Evolutionary conservation across 2,113 vertebrate species (phyloP).

Genomic region (Clarias magur): DNA sequence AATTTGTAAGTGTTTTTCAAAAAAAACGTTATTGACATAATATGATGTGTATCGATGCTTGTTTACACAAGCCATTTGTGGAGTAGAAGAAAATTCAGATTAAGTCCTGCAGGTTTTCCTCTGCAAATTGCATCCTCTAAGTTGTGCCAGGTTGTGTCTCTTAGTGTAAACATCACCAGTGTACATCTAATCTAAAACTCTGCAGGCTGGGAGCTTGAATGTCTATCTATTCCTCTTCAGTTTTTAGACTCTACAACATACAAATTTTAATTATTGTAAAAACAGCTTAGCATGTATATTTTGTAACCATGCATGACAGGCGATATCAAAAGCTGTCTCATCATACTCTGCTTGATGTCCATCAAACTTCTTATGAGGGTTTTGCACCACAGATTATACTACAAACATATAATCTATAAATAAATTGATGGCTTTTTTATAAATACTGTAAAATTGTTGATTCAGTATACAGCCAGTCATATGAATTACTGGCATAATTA

Average conservation of each 20-base stretch:
- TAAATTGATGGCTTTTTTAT: background rate
- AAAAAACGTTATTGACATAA: background rate
- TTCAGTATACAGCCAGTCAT: background rate
- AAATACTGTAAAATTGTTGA: background rate
- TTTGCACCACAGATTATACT: background rate
- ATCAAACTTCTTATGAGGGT: slow-evolving; percentile 3
- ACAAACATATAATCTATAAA: background rate
- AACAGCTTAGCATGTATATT: background rate
- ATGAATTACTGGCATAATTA: background rate
- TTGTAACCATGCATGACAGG: background rate
- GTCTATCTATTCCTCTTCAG: background rate
- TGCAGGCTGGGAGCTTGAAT: background rate
- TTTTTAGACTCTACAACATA: background rate
- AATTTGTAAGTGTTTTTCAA: no score
- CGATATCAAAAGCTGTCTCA: slow-evolving; percentile 10
- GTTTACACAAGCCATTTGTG: background rate
- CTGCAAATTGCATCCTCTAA: background rate
- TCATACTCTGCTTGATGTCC: slow-evolving; percentile 1
- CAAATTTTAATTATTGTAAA: background rate
- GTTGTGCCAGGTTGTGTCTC: background rate
- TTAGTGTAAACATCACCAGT: background rate
- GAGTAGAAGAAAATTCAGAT: background rate
- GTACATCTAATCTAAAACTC: background rate
- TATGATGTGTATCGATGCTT: background rate
- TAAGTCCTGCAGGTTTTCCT: background rate